A percentile compares a stretch with the other conserved stretches of the same genome.
These are phyloP conservation scores for Atherinomorus stipes DNA, from an alignment of 2,113 vertebrate genomes.

Conservation along the genomic window DNA sequence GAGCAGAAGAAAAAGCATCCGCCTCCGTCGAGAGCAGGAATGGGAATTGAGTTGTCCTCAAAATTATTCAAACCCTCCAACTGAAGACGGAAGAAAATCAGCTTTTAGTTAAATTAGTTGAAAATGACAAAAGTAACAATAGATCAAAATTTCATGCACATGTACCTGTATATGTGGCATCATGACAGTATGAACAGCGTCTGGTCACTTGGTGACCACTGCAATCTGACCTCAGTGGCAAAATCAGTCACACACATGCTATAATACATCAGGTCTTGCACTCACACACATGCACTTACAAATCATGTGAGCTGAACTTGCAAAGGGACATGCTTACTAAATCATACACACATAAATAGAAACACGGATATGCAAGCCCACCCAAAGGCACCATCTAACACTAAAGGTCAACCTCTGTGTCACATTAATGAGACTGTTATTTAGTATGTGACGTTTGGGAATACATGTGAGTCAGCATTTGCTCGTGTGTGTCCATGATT, in stretches of 20 bases:
- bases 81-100: too few relatives aligned
- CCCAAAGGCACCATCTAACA: background rate
- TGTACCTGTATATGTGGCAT: constrained; percentile 13
- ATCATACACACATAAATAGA: background rate
- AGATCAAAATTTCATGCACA: background rate
- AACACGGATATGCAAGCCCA: background rate
- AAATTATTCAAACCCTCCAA: too few relatives aligned
- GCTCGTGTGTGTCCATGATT: background rate
- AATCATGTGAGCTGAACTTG: constrained; percentile 13
- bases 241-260: constrained; percentile 45
- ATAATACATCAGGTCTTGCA: constrained; percentile 39
- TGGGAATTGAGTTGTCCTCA: too few relatives aligned
- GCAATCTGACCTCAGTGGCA: constrained; percentile 41
- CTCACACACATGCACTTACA: constrained; percentile 20
- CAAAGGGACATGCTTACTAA: constrained; percentile 13
- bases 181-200: constrained; percentile 5
- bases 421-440: constrained; percentile 3
- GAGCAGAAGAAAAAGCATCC: too few relatives aligned
- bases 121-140: too few relatives aligned
- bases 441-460: background rate
- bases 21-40: too few relatives aligned
- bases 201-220: constrained; percentile 49
- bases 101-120: too few relatives aligned
- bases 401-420: constrained; percentile 7
- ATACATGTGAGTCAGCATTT: constrained; percentile 24